Percentiles rank a stretch among this genome's conserved stretches.
Evolutionary conservation across 2,888 invertebrate genomes (phyloP).

Genomic region (Escarpia spicata): DNA sequence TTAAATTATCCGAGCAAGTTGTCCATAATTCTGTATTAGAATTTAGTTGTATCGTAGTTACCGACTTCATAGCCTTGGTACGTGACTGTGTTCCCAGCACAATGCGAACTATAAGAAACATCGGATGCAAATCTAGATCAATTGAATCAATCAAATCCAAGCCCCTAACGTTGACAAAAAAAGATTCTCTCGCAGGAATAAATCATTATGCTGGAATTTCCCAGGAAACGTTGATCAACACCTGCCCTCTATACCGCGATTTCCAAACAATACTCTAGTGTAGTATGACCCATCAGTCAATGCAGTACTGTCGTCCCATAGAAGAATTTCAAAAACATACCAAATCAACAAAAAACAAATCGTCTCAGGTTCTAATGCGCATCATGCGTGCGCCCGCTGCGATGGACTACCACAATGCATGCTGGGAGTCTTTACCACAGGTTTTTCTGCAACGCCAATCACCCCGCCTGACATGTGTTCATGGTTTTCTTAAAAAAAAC

Average conservation of each 20-base stretch:
- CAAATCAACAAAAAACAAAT: no score
- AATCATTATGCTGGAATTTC: no score
- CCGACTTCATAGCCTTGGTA: neutral
- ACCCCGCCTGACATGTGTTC: neutral
- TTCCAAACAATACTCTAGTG: no score
- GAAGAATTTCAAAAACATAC: no score
- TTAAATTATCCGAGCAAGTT: neutral
- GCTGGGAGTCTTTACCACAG: neutral
- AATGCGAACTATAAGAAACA: neutral
- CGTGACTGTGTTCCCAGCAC: neutral
- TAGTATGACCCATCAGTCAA: no score
- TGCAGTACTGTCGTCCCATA: no score
- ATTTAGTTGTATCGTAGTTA: neutral
- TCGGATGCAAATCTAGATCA: neutral
- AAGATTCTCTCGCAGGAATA: no score
- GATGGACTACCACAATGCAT: neutral
- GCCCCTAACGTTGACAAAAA: no score
- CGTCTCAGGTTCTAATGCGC: no score
- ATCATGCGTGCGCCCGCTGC: no score
- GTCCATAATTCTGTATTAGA: neutral
- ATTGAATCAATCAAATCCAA: neutral
- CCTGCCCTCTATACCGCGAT: no score
- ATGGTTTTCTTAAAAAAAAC: neutral
- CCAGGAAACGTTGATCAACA: no score
- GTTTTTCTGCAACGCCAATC: neutral